phyloP scores from a whole-genome alignment of 2,113 vertebrate species.

The Mellivora capensis region DNA sequence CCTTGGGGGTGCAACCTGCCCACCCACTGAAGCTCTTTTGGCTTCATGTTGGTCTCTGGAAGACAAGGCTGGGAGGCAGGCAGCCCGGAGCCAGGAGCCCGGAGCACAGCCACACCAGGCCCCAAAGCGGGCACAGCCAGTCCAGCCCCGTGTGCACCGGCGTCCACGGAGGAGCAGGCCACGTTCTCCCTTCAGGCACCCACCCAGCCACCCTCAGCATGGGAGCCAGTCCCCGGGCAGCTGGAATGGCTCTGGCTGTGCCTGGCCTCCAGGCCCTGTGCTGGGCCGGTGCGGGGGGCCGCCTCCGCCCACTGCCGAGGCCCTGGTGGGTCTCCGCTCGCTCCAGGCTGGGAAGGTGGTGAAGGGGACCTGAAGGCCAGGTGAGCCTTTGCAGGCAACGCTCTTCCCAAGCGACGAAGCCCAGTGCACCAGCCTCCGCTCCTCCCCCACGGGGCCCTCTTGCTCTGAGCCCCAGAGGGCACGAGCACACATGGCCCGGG shows the following conservation, averaged over 20 bases:
- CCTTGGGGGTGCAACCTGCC: no score
- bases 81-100: no score
- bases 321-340: rapidly evolving
- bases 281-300: background rate
- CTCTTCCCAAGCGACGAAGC: background rate
- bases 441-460: no score
- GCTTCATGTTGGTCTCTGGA: background rate
- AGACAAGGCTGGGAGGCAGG: background rate
- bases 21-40: background rate
- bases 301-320: background rate
- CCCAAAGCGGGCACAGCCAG: no score
- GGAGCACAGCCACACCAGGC: no score
- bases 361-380: background rate
- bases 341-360: rapidly evolving
- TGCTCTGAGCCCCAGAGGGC: background rate
- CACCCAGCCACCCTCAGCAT: background rate
- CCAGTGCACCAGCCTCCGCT: no score
- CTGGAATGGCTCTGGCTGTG: no score
- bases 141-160: background rate
- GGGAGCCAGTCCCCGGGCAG: background rate
- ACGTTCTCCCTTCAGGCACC: background rate
- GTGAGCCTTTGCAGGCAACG: no score
- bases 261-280: background rate
- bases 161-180: no score
- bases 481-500: background rate